A percentile compares a stretch with the other conserved stretches of the same genome.
phyloP scores from a whole-genome alignment of 2,797 vertebrate genomes.

The Aythya fuligula region DNA sequence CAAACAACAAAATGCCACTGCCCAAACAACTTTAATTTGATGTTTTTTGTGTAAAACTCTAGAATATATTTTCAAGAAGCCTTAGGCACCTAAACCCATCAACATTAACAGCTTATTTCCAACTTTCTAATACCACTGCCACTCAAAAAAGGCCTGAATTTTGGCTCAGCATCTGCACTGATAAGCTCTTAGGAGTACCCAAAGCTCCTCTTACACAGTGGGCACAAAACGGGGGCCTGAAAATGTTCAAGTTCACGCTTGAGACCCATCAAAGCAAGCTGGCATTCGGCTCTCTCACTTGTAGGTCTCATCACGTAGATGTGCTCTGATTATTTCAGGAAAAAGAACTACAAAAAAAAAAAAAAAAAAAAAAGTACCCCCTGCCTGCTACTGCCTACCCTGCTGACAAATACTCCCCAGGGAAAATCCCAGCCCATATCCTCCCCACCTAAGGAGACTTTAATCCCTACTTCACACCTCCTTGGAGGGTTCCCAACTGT shows the following conservation, averaged over 20 bases:
- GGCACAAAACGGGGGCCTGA: not conserved
- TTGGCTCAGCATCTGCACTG: not conserved
- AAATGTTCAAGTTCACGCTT: not conserved
- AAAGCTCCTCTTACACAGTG: not conserved
- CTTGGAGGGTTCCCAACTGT: not conserved
- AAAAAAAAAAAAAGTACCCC: accelerated
- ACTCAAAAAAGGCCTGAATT: not conserved
- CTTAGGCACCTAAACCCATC: not conserved
- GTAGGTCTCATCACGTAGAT: not conserved
- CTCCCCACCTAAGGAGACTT: not conserved
- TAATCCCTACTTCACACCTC: not conserved
- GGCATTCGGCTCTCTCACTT: not conserved
- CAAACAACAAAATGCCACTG: not conserved
- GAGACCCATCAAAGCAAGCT: not conserved
- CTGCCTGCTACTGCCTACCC: not conserved
- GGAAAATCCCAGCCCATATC: not conserved
- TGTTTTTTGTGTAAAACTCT: not conserved
- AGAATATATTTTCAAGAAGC: not conserved
- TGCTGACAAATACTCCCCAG: not conserved
- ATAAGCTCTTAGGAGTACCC: not conserved
- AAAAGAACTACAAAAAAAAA: not conserved
- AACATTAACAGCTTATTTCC: not conserved
- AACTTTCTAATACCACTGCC: not conserved
- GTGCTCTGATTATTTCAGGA: not conserved
- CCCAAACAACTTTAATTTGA: not conserved